Conservation (phyloP, 2,888 invertebrate genomes). For the Diaperis boleti region DNA sequence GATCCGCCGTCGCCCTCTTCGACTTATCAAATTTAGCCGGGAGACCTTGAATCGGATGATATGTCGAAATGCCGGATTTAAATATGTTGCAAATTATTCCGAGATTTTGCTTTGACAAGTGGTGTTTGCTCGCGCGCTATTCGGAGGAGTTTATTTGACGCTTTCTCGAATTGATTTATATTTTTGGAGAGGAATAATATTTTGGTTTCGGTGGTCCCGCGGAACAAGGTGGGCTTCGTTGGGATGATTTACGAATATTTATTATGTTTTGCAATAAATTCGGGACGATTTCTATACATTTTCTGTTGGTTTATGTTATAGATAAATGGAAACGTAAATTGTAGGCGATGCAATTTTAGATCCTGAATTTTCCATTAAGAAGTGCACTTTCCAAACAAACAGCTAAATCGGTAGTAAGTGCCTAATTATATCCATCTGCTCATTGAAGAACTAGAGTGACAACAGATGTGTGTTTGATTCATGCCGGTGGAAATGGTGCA, state of each 20-base stretch:
- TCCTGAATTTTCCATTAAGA: no score
- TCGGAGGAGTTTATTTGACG: conserved; percentile 29
- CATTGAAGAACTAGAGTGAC: no score
- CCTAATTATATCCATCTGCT: no score
- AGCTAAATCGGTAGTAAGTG: no score
- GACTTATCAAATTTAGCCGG: conserved; percentile 29
- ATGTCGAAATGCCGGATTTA: conserved; percentile 23
- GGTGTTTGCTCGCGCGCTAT: conserved; percentile 36
- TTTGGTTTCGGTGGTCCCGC: conserved; percentile 11
- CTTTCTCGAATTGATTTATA: conserved; percentile 31
- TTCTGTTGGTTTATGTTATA: no score
- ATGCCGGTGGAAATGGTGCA: no score
- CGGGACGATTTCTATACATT: no score
- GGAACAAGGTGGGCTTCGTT: neutral
- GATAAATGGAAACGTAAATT: no score
- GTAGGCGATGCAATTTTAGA: no score
- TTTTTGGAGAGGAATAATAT: conserved; percentile 33
- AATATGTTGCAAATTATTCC: conserved; percentile 36
- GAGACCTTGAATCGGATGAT: conserved; percentile 22
- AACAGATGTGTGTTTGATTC: no score
- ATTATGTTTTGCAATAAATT: neutral
- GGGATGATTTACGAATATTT: conserved; percentile 11
- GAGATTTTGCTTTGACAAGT: conserved; percentile 37
- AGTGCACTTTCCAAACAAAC: no score
- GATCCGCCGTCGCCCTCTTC: conserved; percentile 29